Conservation (phyloP, 1,140 invertebrate species). For the Platorchestia sp. region DNA sequence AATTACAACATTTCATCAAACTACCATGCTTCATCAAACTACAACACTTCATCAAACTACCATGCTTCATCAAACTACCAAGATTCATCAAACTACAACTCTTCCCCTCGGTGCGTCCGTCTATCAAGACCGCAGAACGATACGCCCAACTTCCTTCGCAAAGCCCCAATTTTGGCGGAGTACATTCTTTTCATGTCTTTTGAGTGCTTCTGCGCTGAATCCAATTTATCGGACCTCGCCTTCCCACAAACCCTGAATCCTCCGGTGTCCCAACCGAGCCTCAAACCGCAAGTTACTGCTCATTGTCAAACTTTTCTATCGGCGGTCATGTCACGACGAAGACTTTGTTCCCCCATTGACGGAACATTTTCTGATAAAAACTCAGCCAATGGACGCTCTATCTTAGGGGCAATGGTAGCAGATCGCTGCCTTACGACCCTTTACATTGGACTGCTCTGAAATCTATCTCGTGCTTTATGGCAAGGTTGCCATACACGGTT, state of each 20-base stretch:
- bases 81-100: background rate
- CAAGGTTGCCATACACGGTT: background rate
- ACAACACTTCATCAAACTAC: background rate
- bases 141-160: background rate
- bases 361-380: slow-evolving; percentile 44
- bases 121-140: background rate
- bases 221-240: background rate
- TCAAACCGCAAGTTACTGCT: slow-evolving; percentile 33
- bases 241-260: background rate
- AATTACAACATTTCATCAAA: too few species aligned
- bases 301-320: slow-evolving; percentile 49
- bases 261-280: background rate
- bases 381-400: slow-evolving; percentile 35
- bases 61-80: background rate
- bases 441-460: background rate
- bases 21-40: too few species aligned
- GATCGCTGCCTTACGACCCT: slow-evolving; percentile 29
- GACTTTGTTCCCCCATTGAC: slow-evolving; percentile 43
- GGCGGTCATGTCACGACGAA: slow-evolving; percentile 34
- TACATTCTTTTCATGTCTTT: background rate
- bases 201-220: background rate
- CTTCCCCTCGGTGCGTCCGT: background rate
- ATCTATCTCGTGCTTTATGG: background rate
- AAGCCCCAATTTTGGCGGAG: background rate
- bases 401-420: background rate